Evolutionary conservation across 2,113 vertebrate species (phyloP), one percentile per base, ranked within the genome.

Genomic region (Hyla sarda): DNA sequence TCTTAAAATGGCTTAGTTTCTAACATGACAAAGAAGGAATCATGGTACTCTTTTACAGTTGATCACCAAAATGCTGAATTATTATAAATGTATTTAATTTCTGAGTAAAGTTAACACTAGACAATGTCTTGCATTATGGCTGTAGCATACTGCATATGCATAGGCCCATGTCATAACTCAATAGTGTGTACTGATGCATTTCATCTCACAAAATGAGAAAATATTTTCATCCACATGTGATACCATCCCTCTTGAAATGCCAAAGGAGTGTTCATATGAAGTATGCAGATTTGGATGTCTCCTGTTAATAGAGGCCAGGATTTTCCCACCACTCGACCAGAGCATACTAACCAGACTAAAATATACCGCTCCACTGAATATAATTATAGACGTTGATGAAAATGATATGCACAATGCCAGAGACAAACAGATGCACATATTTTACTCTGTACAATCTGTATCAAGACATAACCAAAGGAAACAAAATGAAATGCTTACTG

Each of bases 331-430:
- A 30, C 62, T 65, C 12, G 12, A 67, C 62, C 62, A 71, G 30
- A 7, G 34, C 34, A 10, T 71, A 71, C 67, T 34, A 37, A 41
- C 34, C 67, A 71, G 34, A 71, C 30, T 71, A 71, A 71, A 71
- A 71, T 71, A 71, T 41, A 71, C 32, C 9, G 19, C 16, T 21
- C 67, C 34, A 41, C 19, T 73, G 41, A 37, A 73, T n/a, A 45
- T 73, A 73, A 73, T 73, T 73, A 73, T 73, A 73, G 71, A 47
- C 10, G 23, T 17, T 77, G 45, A 77, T 45, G 21, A 74, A 74
- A 74, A 74, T 28, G 37, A 74, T 77, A 52, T 32, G 13, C 25
- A 52, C 47, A 77, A 30, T 28, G 34, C 47, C 74, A 32, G n/a
- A 1, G 45, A 48, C n/a, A 75, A 48, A 48, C 47, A 75, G 23